Percentiles rank a stretch among this genome's conserved stretches.
Evolutionary conservation across 2,113 vertebrate genomes (phyloP).

Genomic region (Ceyx margarethae): DNA sequence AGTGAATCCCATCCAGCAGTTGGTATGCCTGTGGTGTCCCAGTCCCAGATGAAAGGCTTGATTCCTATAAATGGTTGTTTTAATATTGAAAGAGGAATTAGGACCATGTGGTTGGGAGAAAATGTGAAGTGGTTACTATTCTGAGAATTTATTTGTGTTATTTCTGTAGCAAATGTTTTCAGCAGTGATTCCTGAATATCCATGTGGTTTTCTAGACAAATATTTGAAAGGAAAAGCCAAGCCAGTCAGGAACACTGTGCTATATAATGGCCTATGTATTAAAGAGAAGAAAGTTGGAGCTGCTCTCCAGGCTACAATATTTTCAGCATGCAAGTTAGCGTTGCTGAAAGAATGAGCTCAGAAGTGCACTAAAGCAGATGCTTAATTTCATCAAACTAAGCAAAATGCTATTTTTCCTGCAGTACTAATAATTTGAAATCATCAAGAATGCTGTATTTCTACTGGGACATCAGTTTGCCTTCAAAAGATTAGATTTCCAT

Average conservation of each 20-base stretch:
- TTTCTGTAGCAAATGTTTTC: neutral
- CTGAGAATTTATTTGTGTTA: neutral
- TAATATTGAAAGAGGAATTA: neutral
- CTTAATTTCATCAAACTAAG: neutral
- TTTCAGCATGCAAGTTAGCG: neutral
- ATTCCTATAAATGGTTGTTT: neutral
- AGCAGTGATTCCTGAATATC: neutral
- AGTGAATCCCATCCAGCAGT: neutral
- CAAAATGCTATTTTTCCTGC: neutral
- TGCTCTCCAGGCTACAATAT: rapidly evolving
- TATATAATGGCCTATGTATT: neutral
- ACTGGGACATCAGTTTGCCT: neutral
- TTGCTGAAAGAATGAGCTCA: neutral
- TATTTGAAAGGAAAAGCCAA: neutral
- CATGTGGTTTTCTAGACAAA: neutral
- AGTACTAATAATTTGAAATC: neutral
- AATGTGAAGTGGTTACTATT: neutral
- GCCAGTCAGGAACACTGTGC: neutral
- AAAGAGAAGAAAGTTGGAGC: neutral
- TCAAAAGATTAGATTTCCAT: neutral
- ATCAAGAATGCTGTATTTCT: neutral
- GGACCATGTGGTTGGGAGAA: neutral
- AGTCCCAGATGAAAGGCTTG: neutral
- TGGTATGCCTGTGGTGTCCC: neutral
- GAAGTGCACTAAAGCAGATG: neutral